Evolutionary conservation across 1,140 invertebrate genomes (phyloP).

Genomic region (Campoletis sonorensis): DNA sequence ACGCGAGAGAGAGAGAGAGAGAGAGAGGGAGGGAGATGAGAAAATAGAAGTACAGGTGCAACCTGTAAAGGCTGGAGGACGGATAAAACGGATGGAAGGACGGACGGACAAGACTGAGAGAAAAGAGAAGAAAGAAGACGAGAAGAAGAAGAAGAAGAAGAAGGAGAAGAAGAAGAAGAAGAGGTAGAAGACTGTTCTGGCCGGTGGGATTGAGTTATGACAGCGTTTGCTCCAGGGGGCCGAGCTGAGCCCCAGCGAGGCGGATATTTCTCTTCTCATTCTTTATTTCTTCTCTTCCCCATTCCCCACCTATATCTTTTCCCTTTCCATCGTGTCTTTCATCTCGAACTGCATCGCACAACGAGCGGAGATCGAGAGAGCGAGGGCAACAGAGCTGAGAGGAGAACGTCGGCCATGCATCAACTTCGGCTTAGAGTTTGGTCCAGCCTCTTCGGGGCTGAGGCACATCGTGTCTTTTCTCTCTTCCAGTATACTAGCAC

Average conservation of each 20-base stretch:
- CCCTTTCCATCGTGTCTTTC: conserved; percentile 39
- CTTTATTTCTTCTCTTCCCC: conserved; percentile 69
- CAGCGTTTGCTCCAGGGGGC: conserved; percentile 76
- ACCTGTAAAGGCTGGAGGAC: conserved; percentile 42
- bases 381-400: conserved; percentile 57
- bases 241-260: conserved; percentile 66
- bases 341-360: conserved; percentile 44
- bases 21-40: conserved; percentile 38
- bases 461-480: conserved; percentile 44
- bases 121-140: background rate
- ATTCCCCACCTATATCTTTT: conserved; percentile 29
- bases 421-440: conserved; percentile 72
- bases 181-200: conserved; percentile 58
- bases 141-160: conserved; percentile 47
- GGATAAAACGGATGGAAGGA: conserved; percentile 30
- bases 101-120: conserved; percentile 43
- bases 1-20: conserved; percentile 36
- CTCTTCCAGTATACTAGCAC: conserved; percentile 50
- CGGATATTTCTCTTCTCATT: conserved; percentile 73
- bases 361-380: conserved; percentile 16
- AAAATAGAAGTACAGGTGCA: conserved; percentile 51
- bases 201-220: conserved; percentile 78
- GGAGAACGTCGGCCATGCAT: conserved; percentile 75
- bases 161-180: conserved; percentile 41
- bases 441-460: conserved; percentile 68